Percentiles rank a stretch among this genome's conserved stretches.
These are phyloP conservation scores for Rutilus rutilus DNA, from an alignment of 2,113 vertebrate species.

Conservation along the genomic window DNA sequence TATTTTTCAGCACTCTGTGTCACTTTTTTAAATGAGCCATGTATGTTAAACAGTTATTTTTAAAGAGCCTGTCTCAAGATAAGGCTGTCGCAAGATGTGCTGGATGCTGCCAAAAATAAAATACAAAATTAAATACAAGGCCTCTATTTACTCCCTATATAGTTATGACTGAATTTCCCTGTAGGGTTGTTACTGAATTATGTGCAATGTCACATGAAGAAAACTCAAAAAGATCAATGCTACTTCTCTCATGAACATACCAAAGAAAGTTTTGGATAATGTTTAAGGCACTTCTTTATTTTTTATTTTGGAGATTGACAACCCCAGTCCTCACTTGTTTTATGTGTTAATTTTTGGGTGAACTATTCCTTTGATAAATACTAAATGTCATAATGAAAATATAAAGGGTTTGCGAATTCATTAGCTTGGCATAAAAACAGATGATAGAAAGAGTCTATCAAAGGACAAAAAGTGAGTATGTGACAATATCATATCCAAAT, in stretches of 20 bases:
- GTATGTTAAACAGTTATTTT: not conserved
- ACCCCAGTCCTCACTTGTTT: not conserved
- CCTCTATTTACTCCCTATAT: not conserved
- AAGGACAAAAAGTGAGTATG: not conserved
- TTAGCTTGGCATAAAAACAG: no score
- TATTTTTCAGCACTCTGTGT: not conserved
- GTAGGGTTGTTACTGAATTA: no score
- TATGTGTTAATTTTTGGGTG: not conserved
- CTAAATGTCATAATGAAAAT: not conserved
- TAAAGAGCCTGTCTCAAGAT: not conserved
- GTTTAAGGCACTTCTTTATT: not conserved
- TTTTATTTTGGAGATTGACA: not conserved
- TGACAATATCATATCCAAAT: not conserved
- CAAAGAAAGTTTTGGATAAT: not conserved
- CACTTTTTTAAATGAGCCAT: not conserved
- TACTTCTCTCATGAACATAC: not conserved
- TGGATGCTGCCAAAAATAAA: not conserved
- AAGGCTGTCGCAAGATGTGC: not conserved
- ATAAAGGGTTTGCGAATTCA: no score
- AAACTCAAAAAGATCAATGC: not conserved
- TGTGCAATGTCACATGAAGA: no score
- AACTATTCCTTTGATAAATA: not conserved
- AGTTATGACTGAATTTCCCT: not conserved
- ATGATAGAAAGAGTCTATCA: not conserved
- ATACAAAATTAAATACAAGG: not conserved